Evolutionary conservation across 92 coral and sea anemone species (phyloP), one percentile per base, ranked within the genome.

Genomic region (Muricea muricata): DNA sequence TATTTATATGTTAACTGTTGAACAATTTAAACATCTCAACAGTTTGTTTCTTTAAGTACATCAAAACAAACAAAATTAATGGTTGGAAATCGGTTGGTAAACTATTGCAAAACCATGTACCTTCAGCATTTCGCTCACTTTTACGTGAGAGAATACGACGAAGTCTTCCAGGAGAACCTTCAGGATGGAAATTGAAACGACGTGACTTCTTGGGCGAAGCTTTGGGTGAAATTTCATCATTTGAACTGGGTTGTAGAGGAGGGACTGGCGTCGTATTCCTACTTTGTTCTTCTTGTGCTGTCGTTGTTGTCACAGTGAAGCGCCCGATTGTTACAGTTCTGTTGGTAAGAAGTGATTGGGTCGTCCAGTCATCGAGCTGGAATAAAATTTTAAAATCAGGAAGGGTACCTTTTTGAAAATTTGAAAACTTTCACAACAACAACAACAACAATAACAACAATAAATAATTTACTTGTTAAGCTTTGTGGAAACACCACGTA

Each of bases 341-440:
- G 87, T 96, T 92, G 11, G 93, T 88, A 41, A 96, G 89, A 0
- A 96, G 78, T 8, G 99, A 89, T 15, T 96, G 99, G 15, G 90
- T 83, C 0, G 99, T 96, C 99, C 99, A 96, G 84, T 96, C 99
- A 33, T 96, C 99, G 26, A 96, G 93, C 99, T 96, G 84, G 24
- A 82, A n/a, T 37, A 48, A 34, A 11, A 52, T 21, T 63, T 8
- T 63, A 63, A 32, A 20, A 35, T 23, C n/a, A n/a, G n/a, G n/a
- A n/a, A n/a, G n/a, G n/a, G n/a, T n/a, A n/a, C n/a, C n/a, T n/a
- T n/a, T n/a, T n/a, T n/a, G n/a, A n/a, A n/a, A n/a, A n/a, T n/a
- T n/a, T n/a, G n/a, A n/a, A n/a, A n/a, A n/a, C n/a, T n/a, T n/a
- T n/a, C n/a, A n/a, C n/a, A n/a, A n/a, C n/a, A n/a, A n/a, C n/a